Evolutionary conservation across 2,113 vertebrate species (phyloP).

Genomic region (Mustela nigripes): DNA sequence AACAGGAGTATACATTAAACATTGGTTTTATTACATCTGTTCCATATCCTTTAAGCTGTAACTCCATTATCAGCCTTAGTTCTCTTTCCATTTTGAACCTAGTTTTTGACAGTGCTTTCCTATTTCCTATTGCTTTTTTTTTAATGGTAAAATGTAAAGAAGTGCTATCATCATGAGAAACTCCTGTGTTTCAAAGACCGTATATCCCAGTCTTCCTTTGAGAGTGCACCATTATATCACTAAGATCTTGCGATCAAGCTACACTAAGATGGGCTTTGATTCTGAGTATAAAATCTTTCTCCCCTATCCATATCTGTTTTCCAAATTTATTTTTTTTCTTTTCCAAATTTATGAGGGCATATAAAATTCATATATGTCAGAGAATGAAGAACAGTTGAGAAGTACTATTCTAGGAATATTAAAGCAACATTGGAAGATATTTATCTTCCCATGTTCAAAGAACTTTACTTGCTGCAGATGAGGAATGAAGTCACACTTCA

Average conservation of each 20-base stretch:
- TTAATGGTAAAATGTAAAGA: slow-evolving; percentile 45
- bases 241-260: slow-evolving; percentile 5
- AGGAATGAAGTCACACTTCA: slow-evolving; percentile 14
- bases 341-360: background rate
- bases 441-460: slow-evolving; percentile 7
- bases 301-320: background rate
- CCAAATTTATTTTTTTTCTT: slow-evolving; percentile 3
- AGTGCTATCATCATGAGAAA: slow-evolving; percentile 24
- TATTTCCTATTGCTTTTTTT: background rate
- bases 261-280: background rate
- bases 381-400: slow-evolving; percentile 33
- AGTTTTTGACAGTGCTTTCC: slow-evolving; percentile 30
- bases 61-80: slow-evolving; percentile 15
- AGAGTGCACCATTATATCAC: background rate
- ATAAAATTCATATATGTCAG: slow-evolving; percentile 2
- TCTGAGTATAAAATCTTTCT: slow-evolving; percentile 32
- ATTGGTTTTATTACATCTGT: slow-evolving; percentile 44
- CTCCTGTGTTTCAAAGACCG: slow-evolving; percentile 1
- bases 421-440: background rate
- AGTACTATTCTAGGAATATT: slow-evolving; percentile 15
- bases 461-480: background rate
- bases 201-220: slow-evolving; percentile 7
- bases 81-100: background rate
- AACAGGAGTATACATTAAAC: background rate
- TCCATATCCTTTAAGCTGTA: background rate